Evolutionary conservation across 37 sponge, comb jelly and placozoan species (phyloP).

Genomic region (Spongilla lacustris): DNA sequence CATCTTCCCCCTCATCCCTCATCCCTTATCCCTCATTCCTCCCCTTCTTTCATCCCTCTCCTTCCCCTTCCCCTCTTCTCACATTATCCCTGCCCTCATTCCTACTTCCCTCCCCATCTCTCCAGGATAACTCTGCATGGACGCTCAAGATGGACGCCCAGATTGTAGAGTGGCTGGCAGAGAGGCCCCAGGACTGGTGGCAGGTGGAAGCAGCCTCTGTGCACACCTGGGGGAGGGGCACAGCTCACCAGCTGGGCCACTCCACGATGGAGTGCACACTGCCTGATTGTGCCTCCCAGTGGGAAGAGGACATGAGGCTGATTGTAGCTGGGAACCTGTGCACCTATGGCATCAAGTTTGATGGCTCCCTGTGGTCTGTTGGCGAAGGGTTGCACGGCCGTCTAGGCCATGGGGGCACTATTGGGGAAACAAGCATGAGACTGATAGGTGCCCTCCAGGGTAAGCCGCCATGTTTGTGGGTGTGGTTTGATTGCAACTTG

Average conservation of each 20-base stretch:
- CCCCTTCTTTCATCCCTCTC: neutral
- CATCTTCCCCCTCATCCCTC: neutral
- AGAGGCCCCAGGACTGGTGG: conserved; percentile 79
- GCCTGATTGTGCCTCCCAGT: conserved; percentile 35
- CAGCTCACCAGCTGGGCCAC: conserved; percentile 69
- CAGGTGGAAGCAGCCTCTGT: conserved; percentile 14
- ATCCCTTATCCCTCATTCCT: neutral
- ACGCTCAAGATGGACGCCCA: conserved; percentile 75
- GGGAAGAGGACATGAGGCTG: conserved; percentile 52
- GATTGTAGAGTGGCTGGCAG: conserved; percentile 74
- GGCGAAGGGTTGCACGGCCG: conserved; percentile 90
- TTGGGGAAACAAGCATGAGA: conserved; percentile 58
- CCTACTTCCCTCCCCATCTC: neutral
- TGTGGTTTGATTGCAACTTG: neutral
- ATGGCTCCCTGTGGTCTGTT: conserved; percentile 75
- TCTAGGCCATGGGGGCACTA: conserved; percentile 81
- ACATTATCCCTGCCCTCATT: neutral
- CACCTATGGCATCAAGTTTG: conserved; percentile 77
- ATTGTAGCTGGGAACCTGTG: conserved; percentile 80
- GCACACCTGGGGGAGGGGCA: conserved; percentile 84
- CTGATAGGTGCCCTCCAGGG: conserved; percentile 75
- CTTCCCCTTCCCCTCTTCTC: neutral
- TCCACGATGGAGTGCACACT: conserved; percentile 20
- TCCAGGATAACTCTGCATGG: conserved; percentile 79
- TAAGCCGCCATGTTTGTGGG: neutral